Percentiles rank a stretch among this genome's conserved stretches.
Evolutionary conservation across 1,140 invertebrate species (phyloP).

Genomic region (Hyles vespertilio): DNA sequence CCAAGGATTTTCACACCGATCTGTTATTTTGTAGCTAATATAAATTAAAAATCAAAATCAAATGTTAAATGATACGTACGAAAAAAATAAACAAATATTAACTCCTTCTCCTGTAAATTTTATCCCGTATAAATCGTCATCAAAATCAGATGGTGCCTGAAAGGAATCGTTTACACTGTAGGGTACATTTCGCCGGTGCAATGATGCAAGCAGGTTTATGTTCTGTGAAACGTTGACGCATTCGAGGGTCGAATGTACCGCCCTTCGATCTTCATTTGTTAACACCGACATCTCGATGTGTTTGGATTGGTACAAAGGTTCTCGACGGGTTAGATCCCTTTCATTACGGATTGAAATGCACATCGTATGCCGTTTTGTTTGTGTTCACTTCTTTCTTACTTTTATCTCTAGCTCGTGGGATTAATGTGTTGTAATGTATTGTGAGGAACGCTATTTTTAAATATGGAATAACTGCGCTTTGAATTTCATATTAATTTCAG

Average conservation of each 20-base stretch:
- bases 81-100: too few species aligned
- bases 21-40: too few species aligned
- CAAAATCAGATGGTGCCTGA: slow-evolving; percentile 35
- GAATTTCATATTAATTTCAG: too few species aligned
- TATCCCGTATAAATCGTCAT: slow-evolving; percentile 1
- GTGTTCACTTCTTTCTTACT: background rate
- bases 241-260: slow-evolving; percentile 16
- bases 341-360: background rate
- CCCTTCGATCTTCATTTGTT: slow-evolving; percentile 15
- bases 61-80: too few species aligned
- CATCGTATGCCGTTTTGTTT: background rate
- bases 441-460: too few species aligned
- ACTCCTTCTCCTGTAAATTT: too few species aligned
- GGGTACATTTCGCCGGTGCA: slow-evolving; percentile 52
- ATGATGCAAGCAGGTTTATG: slow-evolving; percentile 61
- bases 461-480: too few species aligned
- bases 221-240: slow-evolving; percentile 57
- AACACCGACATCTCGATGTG: background rate
- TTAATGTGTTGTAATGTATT: background rate
- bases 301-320: background rate
- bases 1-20: too few species aligned
- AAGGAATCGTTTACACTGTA: slow-evolving; percentile 35
- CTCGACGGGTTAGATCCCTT: background rate
- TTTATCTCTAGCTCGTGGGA: background rate
- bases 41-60: too few species aligned